Conservation (phyloP, 1,140 invertebrate genomes). For the Gryllus bimaculatus region DNA sequence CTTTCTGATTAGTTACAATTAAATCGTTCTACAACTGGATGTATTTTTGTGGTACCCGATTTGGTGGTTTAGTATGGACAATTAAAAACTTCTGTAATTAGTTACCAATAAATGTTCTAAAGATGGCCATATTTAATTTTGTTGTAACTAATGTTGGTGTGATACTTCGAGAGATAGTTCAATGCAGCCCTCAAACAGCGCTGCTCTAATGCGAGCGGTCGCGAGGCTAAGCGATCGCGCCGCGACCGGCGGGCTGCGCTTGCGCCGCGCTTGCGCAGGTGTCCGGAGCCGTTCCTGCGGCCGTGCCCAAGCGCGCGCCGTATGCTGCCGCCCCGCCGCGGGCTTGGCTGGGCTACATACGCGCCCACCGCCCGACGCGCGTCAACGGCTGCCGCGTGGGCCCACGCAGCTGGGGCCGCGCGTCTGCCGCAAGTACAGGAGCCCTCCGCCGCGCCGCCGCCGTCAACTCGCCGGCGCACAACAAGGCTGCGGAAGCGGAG, state of each 20-base stretch:
- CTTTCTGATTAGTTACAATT: no score
- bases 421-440: not conserved
- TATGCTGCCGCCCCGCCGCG: slow-evolving; percentile 4
- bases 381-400: slow-evolving; percentile 9
- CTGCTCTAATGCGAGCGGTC: no score
- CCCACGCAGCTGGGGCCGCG: not conserved
- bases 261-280: not conserved
- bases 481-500: not conserved
- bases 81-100: no score
- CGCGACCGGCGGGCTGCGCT: not conserved
- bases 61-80: no score
- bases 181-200: no score
- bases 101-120: no score
- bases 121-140: no score
- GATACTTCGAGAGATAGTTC: no score
- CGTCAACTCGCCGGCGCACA: not conserved
- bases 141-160: no score
- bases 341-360: no score
- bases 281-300: slow-evolving; percentile 15
- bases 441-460: not conserved
- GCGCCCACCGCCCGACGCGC: not conserved
- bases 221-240: slow-evolving; percentile 7
- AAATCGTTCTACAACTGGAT: no score
- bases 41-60: no score
- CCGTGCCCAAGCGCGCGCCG: slow-evolving; percentile 20